phyloP scores from a whole-genome alignment of 2,888 invertebrate genomes.

The Drosophila monieri region DNA sequence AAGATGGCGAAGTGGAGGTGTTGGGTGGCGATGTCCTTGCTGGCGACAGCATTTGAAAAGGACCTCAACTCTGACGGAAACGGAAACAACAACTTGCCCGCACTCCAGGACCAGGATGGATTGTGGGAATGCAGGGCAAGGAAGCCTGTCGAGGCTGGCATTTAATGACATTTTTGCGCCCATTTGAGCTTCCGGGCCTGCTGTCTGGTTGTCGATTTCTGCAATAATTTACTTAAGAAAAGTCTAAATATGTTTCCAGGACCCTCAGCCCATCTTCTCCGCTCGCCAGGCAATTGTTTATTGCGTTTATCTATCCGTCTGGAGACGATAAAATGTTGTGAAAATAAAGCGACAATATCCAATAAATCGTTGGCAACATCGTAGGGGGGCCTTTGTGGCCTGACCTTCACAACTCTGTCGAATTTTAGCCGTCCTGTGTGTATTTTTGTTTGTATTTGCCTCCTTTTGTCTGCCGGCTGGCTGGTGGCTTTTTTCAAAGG shows the following conservation, averaged over 20 bases:
- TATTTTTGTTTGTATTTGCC: constrained; percentile 52
- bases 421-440: constrained; percentile 29
- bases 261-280: background rate
- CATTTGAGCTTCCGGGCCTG: constrained; percentile 68
- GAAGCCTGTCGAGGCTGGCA: constrained; percentile 45
- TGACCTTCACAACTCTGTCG: constrained; percentile 55
- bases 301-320: constrained; percentile 71
- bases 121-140: constrained; percentile 4
- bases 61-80: constrained; percentile 71
- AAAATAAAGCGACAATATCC: constrained; percentile 74
- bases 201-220: constrained; percentile 58
- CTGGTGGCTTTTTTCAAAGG: constrained; percentile 59
- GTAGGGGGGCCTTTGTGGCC: constrained; percentile 16
- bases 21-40: constrained; percentile 30
- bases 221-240: constrained; percentile 78
- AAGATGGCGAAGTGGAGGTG: constrained; percentile 39
- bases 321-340: constrained; percentile 69
- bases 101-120: constrained; percentile 32
- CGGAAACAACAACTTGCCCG: constrained; percentile 76
- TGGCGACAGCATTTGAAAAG: constrained; percentile 58
- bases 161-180: constrained; percentile 79
- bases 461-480: constrained; percentile 52
- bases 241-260: constrained; percentile 59
- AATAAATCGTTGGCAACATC: constrained; percentile 70
- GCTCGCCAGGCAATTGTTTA: constrained; percentile 62